These are phyloP conservation scores for Cyrtonyx montezumae DNA, from an alignment of 2,113 vertebrate species.

Conservation along the genomic window DNA sequence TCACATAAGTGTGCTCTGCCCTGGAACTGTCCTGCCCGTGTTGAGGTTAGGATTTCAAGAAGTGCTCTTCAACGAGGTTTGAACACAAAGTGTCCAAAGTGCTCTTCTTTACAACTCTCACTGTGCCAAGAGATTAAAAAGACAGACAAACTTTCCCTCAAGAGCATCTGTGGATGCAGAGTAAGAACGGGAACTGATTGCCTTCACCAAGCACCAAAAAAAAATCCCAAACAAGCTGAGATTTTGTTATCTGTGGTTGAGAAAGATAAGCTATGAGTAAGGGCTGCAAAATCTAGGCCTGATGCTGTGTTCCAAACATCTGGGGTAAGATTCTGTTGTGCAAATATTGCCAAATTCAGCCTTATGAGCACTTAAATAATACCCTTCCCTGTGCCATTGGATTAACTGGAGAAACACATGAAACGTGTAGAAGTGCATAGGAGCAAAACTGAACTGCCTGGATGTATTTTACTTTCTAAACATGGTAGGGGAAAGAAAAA, in stretches of 20 bases:
- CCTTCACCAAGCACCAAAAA: not conserved
- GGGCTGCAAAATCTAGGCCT: not conserved
- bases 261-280: not conserved
- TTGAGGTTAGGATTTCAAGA: not conserved
- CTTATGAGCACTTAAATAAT: not conserved
- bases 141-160: not conserved
- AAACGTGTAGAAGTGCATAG: not conserved
- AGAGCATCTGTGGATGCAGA: not conserved
- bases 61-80: fast-evolving
- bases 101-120: not conserved
- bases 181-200: not conserved
- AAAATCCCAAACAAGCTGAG: not conserved
- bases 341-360: not conserved
- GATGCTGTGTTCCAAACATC: not conserved
- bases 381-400: fast-evolving
- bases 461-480: not conserved
- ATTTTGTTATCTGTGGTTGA: not conserved
- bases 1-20: fast-evolving
- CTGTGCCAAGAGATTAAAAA: not conserved
- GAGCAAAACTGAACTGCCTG: not conserved
- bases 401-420: not conserved
- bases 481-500: not conserved
- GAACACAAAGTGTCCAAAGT: too few relatives aligned
- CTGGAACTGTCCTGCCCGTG: fast-evolving
- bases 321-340: not conserved